Percentiles rank a stretch among this genome's conserved stretches.
Evolutionary conservation across 2,797 vertebrate species (phyloP).

Genomic region (Onychomys torridus): DNA sequence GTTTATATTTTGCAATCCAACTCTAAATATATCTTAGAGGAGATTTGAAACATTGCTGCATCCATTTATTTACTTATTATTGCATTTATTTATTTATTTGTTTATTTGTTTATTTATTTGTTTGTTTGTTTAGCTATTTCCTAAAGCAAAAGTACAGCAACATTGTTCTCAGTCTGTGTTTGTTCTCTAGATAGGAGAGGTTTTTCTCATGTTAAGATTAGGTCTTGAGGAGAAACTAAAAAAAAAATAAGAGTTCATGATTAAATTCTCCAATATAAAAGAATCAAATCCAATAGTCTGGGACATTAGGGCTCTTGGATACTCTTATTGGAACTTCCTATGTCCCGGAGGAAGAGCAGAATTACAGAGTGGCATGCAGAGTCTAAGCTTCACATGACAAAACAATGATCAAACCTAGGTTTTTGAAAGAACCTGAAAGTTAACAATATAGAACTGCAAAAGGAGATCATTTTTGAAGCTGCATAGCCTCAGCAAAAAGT

Average conservation of each 20-base stretch:
- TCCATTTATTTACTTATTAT: constrained; percentile 47
- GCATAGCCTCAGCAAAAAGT: constrained; percentile 13
- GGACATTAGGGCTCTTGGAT: not conserved
- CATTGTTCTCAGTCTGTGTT: not conserved
- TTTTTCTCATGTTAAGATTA: not conserved
- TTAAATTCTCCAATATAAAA: constrained; percentile 22
- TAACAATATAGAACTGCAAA: not conserved
- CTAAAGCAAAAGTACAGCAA: constrained; percentile 1
- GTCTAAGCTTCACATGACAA: constrained; percentile 44
- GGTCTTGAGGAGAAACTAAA: not conserved
- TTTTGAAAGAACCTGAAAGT: not conserved
- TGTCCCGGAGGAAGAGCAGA: constrained; percentile 12
- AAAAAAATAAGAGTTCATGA: constrained; percentile 8
- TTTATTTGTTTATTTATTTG: no score
- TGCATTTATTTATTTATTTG: not conserved
- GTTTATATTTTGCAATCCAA: constrained; percentile 51
- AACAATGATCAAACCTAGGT: constrained; percentile 56
- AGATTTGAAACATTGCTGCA: constrained; percentile 33
- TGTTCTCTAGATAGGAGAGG: not conserved
- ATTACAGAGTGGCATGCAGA: not conserved
- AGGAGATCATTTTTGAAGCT: constrained; percentile 11
- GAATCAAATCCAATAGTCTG: constrained; percentile 3
- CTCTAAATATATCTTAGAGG: constrained; percentile 49
- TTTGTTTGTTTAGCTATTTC: not conserved
- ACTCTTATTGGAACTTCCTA: not conserved